phyloP scores from a whole-genome alignment of 2,797 vertebrate species.

The Eremophila alpestris region DNA sequence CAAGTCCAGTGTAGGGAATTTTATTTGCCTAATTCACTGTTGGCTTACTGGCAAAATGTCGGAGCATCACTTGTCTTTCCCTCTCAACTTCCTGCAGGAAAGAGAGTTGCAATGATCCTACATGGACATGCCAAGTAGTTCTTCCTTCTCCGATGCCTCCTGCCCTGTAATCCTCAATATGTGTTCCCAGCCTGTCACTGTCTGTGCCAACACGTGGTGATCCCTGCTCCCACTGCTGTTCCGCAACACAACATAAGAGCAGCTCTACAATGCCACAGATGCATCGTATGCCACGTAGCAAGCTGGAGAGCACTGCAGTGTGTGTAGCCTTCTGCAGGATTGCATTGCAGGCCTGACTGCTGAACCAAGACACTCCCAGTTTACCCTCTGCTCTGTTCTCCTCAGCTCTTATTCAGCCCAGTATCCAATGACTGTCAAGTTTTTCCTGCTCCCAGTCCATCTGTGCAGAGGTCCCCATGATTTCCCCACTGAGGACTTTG shows the following conservation, averaged over 20 bases:
- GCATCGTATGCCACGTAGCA: fast-evolving
- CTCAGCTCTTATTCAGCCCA: neutral
- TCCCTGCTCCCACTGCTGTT: neutral
- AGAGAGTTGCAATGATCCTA: neutral
- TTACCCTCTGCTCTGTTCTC: neutral
- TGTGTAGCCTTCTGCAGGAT: neutral
- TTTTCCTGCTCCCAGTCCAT: neutral
- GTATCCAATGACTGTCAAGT: neutral
- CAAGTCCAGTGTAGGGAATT: neutral
- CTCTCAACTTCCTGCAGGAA: neutral
- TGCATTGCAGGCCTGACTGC: neutral
- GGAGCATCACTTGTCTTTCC: neutral
- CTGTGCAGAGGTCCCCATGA: neutral
- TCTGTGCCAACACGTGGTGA: neutral
- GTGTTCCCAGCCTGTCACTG: neutral
- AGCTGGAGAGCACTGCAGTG: neutral
- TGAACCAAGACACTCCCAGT: neutral
- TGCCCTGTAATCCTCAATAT: neutral
- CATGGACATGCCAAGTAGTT: neutral
- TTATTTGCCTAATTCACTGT: neutral
- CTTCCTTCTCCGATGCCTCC: neutral
- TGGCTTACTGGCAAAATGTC: neutral
- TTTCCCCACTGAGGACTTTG: neutral
- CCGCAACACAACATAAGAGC: neutral
- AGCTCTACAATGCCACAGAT: fast-evolving